phyloP scores from a whole-genome alignment of 2,888 invertebrate genomes.

The Slavum lentiscoides region DNA sequence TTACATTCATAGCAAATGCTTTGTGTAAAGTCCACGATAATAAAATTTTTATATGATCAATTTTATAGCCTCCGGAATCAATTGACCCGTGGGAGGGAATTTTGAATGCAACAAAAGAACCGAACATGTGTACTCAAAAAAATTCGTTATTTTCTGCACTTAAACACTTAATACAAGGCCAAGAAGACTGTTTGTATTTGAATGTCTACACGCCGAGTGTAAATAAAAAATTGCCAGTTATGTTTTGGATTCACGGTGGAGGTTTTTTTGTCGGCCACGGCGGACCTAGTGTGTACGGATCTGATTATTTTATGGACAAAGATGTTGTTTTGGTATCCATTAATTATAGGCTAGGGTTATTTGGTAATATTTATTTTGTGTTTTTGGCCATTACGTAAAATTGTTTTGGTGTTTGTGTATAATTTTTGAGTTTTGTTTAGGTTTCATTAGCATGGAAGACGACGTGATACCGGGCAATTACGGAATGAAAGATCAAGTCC shows the following conservation, averaged over 20 bases:
- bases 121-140: slow-evolving; percentile 42
- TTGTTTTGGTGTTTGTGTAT: neutral
- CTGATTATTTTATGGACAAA: slow-evolving; percentile 51
- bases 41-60: no score
- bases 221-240: slow-evolving; percentile 45
- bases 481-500: slow-evolving; percentile 54
- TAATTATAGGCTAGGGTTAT: slow-evolving; percentile 42
- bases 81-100: slow-evolving; percentile 42
- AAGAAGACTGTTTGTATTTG: slow-evolving; percentile 53
- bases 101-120: slow-evolving; percentile 31
- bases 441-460: slow-evolving; percentile 53
- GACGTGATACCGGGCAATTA: slow-evolving; percentile 51
- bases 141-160: neutral
- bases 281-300: neutral
- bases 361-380: slow-evolving; percentile 30
- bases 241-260: slow-evolving; percentile 54
- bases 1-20: neutral
- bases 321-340: slow-evolving; percentile 44
- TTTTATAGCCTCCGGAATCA: slow-evolving; percentile 44
- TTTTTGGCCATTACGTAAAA: no score
- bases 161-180: neutral
- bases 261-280: slow-evolving; percentile 50
- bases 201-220: slow-evolving; percentile 36
- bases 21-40: no score
- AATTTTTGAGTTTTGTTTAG: slow-evolving; percentile 1